Conservation (phyloP, 2,888 invertebrate genomes). For the Poecilobothrus nobilitatus region DNA sequence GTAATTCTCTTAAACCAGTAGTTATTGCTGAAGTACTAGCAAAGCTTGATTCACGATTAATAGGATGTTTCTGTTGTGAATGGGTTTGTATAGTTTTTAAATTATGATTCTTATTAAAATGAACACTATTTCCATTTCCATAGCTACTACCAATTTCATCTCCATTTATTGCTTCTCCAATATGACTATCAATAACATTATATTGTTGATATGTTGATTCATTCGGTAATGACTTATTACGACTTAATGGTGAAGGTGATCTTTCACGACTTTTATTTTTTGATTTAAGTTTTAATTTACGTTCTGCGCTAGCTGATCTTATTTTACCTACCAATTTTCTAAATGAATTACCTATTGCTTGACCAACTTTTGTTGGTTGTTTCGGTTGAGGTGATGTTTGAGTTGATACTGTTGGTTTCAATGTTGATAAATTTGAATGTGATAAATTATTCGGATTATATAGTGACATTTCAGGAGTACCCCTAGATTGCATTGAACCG, state of each 20-base stretch:
- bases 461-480: conserved; percentile 47
- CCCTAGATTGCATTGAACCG: conserved; percentile 48
- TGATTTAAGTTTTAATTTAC: conserved; percentile 54
- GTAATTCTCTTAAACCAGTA: conserved; percentile 26
- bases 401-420: conserved; percentile 37
- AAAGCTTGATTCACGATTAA: conserved; percentile 30
- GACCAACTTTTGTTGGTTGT: conserved; percentile 47
- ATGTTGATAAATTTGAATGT: conserved; percentile 23
- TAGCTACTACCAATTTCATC: conserved; percentile 20
- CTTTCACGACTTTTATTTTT: conserved; percentile 43
- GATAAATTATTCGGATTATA: conserved; percentile 23
- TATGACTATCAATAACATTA: conserved; percentile 45
- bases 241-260: conserved; percentile 48
- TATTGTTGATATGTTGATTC: conserved; percentile 43
- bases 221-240: conserved; percentile 22
- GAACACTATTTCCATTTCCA: conserved; percentile 12
- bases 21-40: conserved; percentile 27
- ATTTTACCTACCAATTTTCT: conserved; percentile 75
- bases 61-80: conserved; percentile 24
- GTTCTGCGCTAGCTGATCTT: conserved; percentile 62
- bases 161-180: conserved; percentile 31
- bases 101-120: conserved; percentile 19
- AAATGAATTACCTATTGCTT: conserved; percentile 68
- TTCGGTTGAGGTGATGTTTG: conserved; percentile 40
- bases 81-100: conserved; percentile 22